These are phyloP conservation scores for Andrena marginata DNA, from an alignment of 2,888 invertebrate genomes.

Conservation along the genomic window DNA sequence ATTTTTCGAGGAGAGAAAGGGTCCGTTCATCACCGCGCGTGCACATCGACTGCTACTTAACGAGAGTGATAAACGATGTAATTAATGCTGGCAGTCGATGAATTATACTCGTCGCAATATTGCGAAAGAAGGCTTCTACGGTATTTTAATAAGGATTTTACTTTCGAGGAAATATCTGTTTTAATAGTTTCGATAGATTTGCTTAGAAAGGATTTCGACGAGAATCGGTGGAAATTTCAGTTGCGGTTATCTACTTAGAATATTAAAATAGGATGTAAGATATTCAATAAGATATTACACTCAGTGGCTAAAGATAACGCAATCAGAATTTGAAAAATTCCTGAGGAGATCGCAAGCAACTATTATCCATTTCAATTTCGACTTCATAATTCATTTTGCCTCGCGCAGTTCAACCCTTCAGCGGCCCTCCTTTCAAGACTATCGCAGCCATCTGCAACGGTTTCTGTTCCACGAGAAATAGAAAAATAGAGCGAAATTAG, in stretches of 20 bases:
- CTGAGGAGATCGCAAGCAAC: background rate
- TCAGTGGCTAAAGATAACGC: background rate
- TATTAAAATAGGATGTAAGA: background rate
- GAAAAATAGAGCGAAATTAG: background rate
- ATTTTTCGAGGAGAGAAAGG: constrained; percentile 48
- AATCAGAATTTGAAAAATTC: background rate
- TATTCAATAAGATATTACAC: too few relatives aligned
- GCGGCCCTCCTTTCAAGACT: background rate
- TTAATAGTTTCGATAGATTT: constrained; percentile 12
- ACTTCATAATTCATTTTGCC: background rate
- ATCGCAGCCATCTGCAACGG: background rate
- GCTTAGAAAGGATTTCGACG: background rate
- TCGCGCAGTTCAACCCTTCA: background rate
- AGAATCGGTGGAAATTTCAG: background rate
- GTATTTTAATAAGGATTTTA: constrained; percentile 4
- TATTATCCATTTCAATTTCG: background rate
- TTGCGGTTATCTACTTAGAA: background rate
- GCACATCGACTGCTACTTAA: constrained; percentile 42
- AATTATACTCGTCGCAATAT: constrained; percentile 22
- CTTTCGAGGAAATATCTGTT: background rate
- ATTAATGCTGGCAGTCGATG: constrained; percentile 53
- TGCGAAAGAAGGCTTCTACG: background rate
- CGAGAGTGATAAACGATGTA: constrained; percentile 52
- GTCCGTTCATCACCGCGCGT: constrained; percentile 38
- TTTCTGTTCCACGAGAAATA: background rate